Conservation (phyloP, 2,797 vertebrate species). For the Gadopsis marmoratus region DNA sequence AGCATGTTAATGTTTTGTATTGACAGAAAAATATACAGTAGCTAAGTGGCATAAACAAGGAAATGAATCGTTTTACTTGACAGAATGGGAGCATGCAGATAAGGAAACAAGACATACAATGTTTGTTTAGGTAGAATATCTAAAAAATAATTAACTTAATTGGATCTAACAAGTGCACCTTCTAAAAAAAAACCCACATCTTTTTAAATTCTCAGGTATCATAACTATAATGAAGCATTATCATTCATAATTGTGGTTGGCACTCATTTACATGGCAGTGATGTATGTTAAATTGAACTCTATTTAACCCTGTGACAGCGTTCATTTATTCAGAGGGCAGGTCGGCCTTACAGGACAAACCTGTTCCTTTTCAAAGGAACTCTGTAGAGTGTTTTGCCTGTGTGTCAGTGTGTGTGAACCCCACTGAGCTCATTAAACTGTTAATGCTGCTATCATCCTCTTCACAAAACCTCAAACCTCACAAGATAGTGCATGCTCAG, state of each 20-base stretch:
- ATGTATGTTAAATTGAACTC: slow-evolving; percentile 64
- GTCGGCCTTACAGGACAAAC: slow-evolving; percentile 68
- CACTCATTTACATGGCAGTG: slow-evolving; percentile 59
- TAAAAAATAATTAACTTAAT: slow-evolving; percentile 44
- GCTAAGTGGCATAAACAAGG: slow-evolving; percentile 13
- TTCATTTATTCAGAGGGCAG: slow-evolving; percentile 71
- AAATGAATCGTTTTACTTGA: slow-evolving; percentile 31
- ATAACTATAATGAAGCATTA: slow-evolving; percentile 13
- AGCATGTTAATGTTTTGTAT: neutral
- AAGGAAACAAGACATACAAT: slow-evolving; percentile 14
- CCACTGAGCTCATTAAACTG: slow-evolving; percentile 75
- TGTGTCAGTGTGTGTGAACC: slow-evolving; percentile 56
- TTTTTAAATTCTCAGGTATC: slow-evolving; percentile 25
- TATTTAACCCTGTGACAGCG: slow-evolving; percentile 61
- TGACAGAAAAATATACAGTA: slow-evolving; percentile 22
- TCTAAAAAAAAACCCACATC: slow-evolving; percentile 5
- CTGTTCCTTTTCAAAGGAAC: slow-evolving; percentile 68
- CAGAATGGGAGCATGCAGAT: slow-evolving; percentile 34
- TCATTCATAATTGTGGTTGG: slow-evolving; percentile 37
- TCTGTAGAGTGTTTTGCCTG: slow-evolving; percentile 51
- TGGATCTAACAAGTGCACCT: slow-evolving; percentile 15
- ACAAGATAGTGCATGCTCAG: slow-evolving; percentile 83
- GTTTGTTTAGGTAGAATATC: slow-evolving; percentile 33
- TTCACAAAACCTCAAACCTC: slow-evolving; percentile 54
- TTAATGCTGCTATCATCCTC: slow-evolving; percentile 68